Percentiles rank a stretch among this genome's conserved stretches.
Conservation (phyloP, 2,888 invertebrate species). For the Sesia apiformis region DNA sequence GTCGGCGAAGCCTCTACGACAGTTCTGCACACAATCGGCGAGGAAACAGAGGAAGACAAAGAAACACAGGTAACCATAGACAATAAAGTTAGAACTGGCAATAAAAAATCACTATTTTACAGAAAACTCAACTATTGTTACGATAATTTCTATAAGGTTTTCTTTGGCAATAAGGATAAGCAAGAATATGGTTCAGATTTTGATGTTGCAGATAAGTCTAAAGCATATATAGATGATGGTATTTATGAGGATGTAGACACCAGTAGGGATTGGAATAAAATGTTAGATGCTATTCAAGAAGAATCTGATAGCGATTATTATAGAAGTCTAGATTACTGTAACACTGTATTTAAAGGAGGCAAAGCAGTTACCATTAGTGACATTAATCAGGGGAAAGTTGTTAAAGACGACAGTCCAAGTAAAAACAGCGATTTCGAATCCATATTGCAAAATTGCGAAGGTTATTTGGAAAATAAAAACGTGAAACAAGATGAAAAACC, state of each 20-base stretch:
- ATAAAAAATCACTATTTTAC: conserved; percentile 55
- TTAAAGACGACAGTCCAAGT: conserved; percentile 13
- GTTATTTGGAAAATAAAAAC: conserved; percentile 12
- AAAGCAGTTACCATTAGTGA: conserved; percentile 19
- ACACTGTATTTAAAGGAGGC: conserved; percentile 26
- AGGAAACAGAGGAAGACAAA: conserved; percentile 88
- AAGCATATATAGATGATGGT: conserved; percentile 40
- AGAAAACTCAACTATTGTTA: conserved; percentile 66
- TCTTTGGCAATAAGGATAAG: conserved; percentile 43
- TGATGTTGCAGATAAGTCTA: conserved; percentile 13
- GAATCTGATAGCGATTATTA: conserved; percentile 69
- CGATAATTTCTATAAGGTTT: conserved; percentile 63
- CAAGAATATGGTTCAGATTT: conserved; percentile 42
- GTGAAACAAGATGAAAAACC: conserved; percentile 15
- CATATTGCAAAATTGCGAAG: conserved; percentile 41
- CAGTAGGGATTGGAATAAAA: conserved; percentile 34
- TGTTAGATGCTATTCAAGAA: conserved; percentile 60
- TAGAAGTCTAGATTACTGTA: conserved; percentile 57
- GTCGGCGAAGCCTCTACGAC: conserved; percentile 98
- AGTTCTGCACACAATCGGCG: conserved; percentile 93
- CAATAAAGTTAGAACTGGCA: conserved; percentile 21
- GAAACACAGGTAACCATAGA: conserved; percentile 78
- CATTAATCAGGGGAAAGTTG: conserved; percentile 16
- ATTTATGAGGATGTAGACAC: conserved; percentile 56
- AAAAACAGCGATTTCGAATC: conserved; percentile 25